Percentiles rank a stretch among this genome's conserved stretches.
These are phyloP conservation scores for Hyles vespertilio DNA, from an alignment of 1,140 invertebrate species.

Conservation along the genomic window DNA sequence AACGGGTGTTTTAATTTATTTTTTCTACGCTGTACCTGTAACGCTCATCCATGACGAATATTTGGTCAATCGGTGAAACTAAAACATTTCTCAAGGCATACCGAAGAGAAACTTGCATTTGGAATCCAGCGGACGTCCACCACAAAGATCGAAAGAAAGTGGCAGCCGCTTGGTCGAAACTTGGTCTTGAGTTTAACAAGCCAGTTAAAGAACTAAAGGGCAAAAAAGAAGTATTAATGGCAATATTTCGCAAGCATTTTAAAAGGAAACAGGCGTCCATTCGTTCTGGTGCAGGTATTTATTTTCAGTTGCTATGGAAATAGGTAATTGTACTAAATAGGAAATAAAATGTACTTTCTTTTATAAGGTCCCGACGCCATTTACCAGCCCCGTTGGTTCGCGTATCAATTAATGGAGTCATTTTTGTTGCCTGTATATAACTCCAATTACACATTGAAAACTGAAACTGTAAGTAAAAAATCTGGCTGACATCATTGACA, in stretches of 20 bases:
- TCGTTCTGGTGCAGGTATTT: slow-evolving; percentile 20
- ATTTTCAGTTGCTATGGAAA: too few species aligned
- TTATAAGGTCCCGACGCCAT: slow-evolving; percentile 21
- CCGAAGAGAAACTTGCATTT: slow-evolving; percentile 13
- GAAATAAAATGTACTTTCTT: slow-evolving; percentile 10
- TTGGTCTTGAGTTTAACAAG: slow-evolving; percentile 7
- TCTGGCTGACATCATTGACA: too few species aligned
- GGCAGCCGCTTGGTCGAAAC: slow-evolving; percentile 20
- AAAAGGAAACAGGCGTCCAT: slow-evolving; percentile 22
- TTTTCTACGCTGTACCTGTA: too few species aligned
- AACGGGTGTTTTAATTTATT: slow-evolving; percentile 1
- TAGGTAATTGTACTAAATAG: too few species aligned
- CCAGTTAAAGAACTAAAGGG: slow-evolving; percentile 19
- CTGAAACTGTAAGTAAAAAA: slow-evolving; percentile 24
- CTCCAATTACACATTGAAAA: slow-evolving; percentile 19
- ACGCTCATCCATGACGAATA: slow-evolving; percentile 6
- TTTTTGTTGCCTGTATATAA: slow-evolving; percentile 25
- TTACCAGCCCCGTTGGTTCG: slow-evolving; percentile 25
- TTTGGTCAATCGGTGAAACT: slow-evolving; percentile 20
- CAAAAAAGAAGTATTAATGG: slow-evolving; percentile 25
- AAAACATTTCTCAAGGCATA: slow-evolving; percentile 15
- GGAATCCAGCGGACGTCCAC: slow-evolving; percentile 16
- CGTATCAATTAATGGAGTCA: slow-evolving; percentile 26
- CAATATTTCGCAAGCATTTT: slow-evolving; percentile 17
- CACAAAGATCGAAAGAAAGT: slow-evolving; percentile 24